A percentile compares a stretch with the other conserved stretches of the same genome.
Evolutionary conservation across 2,113 vertebrate genomes (phyloP).

Genomic region (Regulus satrapa): DNA sequence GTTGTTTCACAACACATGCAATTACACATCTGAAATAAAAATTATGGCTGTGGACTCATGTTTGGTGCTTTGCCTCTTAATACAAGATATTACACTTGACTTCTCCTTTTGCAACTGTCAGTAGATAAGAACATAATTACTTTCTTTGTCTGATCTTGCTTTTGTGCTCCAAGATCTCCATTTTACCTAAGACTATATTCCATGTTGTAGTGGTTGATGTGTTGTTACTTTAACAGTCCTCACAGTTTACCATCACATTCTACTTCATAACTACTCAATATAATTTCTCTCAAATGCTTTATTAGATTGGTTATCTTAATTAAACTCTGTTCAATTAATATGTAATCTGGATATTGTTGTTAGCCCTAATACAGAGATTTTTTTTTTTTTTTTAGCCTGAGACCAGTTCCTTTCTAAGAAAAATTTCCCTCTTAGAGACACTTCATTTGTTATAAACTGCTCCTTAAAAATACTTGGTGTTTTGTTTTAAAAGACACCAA

Average conservation of each 20-base stretch:
- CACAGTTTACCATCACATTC: background rate
- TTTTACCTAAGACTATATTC: background rate
- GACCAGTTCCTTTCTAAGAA: background rate
- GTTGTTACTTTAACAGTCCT: background rate
- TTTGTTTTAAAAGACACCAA: background rate
- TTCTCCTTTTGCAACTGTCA: constrained; percentile 24
- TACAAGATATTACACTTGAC: constrained; percentile 36
- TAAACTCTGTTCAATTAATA: background rate
- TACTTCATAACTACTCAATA: background rate
- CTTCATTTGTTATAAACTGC: background rate
- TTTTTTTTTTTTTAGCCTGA: background rate
- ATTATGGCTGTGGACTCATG: background rate
- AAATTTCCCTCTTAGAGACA: background rate
- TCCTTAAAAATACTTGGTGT: background rate
- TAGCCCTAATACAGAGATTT: background rate
- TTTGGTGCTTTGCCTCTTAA: constrained; percentile 30
- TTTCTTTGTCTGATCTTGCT: constrained; percentile 33
- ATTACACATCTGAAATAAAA: constrained; percentile 46
- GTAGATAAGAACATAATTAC: constrained; percentile 50
- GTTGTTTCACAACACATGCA: background rate
- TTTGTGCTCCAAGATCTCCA: background rate
- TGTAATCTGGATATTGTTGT: background rate
- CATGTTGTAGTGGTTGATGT: background rate
- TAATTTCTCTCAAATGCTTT: background rate
- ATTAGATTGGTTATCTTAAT: background rate